A percentile compares a stretch with the other conserved stretches of the same genome.
These are phyloP conservation scores for Catagonus wagneri DNA, from an alignment of 2,113 vertebrate species.

Conservation along the genomic window DNA sequence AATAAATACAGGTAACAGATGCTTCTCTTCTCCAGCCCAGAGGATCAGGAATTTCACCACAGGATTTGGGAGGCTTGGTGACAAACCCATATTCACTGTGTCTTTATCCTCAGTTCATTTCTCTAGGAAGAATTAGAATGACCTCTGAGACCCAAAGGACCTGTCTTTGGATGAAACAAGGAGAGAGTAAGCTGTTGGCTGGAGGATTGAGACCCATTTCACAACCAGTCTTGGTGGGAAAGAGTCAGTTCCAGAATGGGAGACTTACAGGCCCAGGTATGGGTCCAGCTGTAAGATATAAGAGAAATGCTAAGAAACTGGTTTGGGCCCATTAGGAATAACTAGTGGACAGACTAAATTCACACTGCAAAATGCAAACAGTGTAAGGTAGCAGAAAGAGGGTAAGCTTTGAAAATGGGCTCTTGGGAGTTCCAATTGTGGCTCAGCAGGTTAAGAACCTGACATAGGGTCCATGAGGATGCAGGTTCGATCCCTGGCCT, in stretches of 20 bases:
- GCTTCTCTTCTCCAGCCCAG: neutral
- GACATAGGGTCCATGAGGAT: too few relatives aligned
- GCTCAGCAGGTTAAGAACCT: too few relatives aligned
- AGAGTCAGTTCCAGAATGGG: constrained; percentile 20
- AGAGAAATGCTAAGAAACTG: neutral
- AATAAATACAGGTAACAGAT: neutral
- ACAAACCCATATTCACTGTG: neutral
- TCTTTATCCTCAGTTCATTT: neutral
- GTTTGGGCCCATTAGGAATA: neutral
- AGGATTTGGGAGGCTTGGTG: neutral
- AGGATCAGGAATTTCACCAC: neutral
- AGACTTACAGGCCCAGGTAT: neutral
- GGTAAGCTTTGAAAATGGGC: neutral
- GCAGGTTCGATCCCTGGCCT: too few relatives aligned
- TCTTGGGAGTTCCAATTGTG: too few relatives aligned
- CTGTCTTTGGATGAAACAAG: constrained; percentile 9
- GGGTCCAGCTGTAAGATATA: neutral
- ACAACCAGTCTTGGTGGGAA: neutral
- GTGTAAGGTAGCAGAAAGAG: neutral
- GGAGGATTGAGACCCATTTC: neutral
- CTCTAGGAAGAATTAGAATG: neutral
- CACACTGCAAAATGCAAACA: neutral
- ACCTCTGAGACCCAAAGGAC: constrained; percentile 14
- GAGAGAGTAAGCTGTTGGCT: neutral
- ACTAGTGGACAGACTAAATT: neutral